Conservation (phyloP, 2,113 vertebrate species). For the Corythornis cristatus region DNA sequence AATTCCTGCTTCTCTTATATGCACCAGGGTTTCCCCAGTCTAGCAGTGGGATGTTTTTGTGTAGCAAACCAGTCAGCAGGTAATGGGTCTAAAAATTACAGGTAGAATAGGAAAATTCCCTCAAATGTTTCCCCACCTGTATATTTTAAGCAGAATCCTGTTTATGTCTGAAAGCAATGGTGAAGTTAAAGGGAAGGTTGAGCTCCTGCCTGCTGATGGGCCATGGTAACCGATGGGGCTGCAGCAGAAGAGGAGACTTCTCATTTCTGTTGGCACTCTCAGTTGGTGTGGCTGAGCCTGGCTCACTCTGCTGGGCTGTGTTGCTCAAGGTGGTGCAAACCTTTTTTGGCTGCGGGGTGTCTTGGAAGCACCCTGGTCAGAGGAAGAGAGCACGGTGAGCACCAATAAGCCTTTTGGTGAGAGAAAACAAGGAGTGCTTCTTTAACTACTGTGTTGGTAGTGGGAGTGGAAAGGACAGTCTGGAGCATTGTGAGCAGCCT, state of each 20-base stretch:
- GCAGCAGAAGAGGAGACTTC: neutral
- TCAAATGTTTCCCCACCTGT: accelerated
- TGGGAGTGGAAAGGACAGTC: neutral
- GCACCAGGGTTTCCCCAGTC: neutral
- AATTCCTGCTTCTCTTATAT: neutral
- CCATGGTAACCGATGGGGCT: accelerated
- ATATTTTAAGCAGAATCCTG: neutral
- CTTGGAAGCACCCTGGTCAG: neutral
- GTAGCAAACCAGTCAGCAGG: neutral
- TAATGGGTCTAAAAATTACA: neutral
- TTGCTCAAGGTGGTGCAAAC: neutral
- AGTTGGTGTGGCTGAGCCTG: neutral
- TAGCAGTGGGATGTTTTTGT: neutral
- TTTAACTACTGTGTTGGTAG: neutral
- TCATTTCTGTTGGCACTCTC: neutral
- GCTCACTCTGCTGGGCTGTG: neutral
- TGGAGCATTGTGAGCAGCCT: neutral
- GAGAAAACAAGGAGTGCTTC: neutral
- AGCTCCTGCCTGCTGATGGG: neutral
- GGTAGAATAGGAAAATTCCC: neutral
- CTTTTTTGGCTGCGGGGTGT: neutral
- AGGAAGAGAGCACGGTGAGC: neutral
- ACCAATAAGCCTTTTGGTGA: neutral
- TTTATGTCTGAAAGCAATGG: neutral
- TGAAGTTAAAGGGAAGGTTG: neutral